A percentile compares a stretch with the other conserved stretches of the same genome.
Evolutionary conservation across 2,797 vertebrate genomes (phyloP).

Genomic region (Hafferia zeledoni): DNA sequence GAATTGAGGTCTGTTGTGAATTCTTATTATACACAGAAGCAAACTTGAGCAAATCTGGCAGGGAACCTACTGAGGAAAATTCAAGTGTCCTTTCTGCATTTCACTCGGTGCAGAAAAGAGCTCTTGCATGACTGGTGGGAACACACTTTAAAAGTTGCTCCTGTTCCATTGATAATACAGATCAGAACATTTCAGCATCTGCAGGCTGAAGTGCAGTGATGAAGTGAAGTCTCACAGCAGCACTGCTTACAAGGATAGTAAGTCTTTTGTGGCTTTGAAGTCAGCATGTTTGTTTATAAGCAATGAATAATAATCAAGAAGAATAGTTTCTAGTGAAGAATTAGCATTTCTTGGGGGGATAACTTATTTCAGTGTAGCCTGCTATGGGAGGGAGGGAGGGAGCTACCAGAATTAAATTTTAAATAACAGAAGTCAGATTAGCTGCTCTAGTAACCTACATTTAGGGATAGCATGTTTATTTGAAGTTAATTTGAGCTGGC

Average conservation of each 20-base stretch:
- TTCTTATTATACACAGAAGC: not conserved
- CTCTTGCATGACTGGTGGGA: not conserved
- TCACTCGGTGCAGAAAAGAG: not conserved
- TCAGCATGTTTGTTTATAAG: not conserved
- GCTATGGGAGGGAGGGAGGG: not conserved
- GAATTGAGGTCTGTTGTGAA: not conserved
- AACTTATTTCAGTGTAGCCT: not conserved
- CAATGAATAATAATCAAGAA: not conserved
- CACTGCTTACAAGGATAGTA: not conserved
- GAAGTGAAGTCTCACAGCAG: not conserved
- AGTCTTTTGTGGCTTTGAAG: not conserved
- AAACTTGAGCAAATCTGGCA: not conserved
- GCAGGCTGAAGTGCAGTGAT: not conserved
- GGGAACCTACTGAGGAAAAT: not conserved
- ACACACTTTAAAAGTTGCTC: not conserved
- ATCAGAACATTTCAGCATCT: not conserved
- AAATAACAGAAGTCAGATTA: conserved; percentile 16
- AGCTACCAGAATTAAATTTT: not conserved
- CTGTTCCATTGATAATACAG: not conserved
- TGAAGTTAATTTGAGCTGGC: not conserved
- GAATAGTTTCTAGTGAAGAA: not conserved
- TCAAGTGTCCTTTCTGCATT: not conserved
- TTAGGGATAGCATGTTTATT: not conserved
- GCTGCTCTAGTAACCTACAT: conserved; percentile 15
- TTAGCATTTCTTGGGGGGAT: not conserved